phyloP scores from a whole-genome alignment of 92 coral and sea anemone genomes.

The Palythoa caribaeorum region DNA sequence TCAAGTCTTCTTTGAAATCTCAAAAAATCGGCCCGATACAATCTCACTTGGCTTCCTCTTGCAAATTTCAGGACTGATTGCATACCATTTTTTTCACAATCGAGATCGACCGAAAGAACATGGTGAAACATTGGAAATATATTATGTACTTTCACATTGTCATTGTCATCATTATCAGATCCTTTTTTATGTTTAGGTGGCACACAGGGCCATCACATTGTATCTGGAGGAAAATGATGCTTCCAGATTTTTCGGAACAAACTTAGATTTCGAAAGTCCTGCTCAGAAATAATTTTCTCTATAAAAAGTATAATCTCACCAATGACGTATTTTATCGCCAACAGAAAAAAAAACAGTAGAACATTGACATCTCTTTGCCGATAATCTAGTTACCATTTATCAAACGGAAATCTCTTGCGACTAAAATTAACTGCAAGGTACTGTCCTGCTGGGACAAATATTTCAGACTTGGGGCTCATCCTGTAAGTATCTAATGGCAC shows the following conservation, averaged over 20 bases:
- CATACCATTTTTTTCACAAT: conserved; percentile 16
- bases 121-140: no score
- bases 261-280: not conserved
- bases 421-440: no score
- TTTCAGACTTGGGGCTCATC: no score
- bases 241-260: not conserved
- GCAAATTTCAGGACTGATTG: conserved; percentile 8
- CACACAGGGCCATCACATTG: not conserved
- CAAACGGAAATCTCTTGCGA: not conserved
- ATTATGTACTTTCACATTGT: no score
- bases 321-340: not conserved
- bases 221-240: not conserved
- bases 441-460: no score
- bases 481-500: no score
- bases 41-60: not conserved
- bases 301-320: not conserved
- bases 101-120: conserved; percentile 22
- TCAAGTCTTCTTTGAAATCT: conserved; percentile 17
- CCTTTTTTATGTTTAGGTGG: no score
- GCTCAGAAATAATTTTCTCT: not conserved
- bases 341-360: not conserved
- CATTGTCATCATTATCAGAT: no score
- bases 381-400: not conserved
- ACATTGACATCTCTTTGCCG: not conserved
- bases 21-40: conserved; percentile 7